phyloP scores from a whole-genome alignment of 2,797 vertebrate genomes.

The Oreochromis grahami region DNA sequence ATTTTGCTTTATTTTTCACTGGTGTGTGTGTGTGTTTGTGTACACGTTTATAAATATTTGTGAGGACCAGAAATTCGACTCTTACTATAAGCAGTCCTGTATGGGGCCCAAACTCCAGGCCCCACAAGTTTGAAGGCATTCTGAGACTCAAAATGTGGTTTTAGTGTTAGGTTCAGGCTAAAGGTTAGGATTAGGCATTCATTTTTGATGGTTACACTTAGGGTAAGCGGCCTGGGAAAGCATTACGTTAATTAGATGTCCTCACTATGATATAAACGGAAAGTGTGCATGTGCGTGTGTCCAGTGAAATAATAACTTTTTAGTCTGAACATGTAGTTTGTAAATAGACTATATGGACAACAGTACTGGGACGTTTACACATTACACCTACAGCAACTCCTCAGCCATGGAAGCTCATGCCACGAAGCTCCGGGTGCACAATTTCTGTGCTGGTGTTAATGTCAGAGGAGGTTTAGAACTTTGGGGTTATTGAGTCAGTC shows the following conservation, averaged over 20 bases:
- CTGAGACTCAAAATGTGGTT: background rate
- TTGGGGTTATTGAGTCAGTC: background rate
- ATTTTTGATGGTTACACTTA: background rate
- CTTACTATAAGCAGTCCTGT: too few species aligned
- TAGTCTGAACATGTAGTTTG: background rate
- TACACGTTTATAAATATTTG: background rate
- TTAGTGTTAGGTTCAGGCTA: background rate
- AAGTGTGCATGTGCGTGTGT: accelerated
- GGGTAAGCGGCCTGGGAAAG: background rate
- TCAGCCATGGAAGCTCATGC: background rate
- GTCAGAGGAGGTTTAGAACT: background rate
- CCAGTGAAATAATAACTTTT: background rate
- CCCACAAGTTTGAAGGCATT: background rate
- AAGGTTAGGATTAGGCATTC: background rate
- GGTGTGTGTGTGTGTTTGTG: too few species aligned
- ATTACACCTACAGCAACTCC: background rate
- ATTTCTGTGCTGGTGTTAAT: background rate
- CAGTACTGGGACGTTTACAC: background rate
- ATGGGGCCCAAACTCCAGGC: too few species aligned
- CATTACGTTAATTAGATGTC: background rate
- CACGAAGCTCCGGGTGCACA: accelerated
- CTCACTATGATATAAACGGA: background rate
- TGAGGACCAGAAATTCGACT: background rate
- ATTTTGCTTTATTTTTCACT: too few species aligned
- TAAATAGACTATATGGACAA: background rate